Evolutionary conservation across 2,113 vertebrate genomes (phyloP).

Genomic region (Cynocephalus volans): DNA sequence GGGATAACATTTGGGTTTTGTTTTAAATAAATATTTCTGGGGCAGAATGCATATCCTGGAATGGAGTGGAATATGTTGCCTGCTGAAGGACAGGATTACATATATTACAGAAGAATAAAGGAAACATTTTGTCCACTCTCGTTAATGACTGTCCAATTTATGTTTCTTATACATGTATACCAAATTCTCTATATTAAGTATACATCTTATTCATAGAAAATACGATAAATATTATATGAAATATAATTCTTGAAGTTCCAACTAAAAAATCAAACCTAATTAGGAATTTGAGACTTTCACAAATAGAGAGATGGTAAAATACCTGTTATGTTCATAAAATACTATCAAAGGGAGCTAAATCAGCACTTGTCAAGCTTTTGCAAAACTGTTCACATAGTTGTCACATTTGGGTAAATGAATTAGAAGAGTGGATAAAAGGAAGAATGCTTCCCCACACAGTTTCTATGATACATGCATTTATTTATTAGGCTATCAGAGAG

Average conservation of each 20-base stretch:
- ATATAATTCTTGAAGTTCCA: neutral
- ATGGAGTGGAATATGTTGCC: neutral
- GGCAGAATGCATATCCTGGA: neutral
- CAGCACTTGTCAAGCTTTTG: neutral
- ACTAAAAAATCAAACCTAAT: conserved; percentile 18
- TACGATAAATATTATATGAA: neutral
- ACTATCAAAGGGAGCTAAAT: conserved; percentile 40
- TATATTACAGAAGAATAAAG: neutral
- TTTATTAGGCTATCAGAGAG: conserved; percentile 85
- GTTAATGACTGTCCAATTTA: neutral
- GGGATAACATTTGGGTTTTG: neutral
- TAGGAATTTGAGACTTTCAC: conserved; percentile 52
- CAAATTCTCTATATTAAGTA: conserved; percentile 35
- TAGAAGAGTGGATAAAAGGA: conserved; percentile 68
- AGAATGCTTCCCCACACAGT: conserved; percentile 32
- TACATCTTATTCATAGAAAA: neutral
- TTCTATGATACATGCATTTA: conserved; percentile 82
- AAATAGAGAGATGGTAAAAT: conserved; percentile 34
- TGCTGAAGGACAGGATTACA: neutral
- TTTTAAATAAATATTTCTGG: neutral
- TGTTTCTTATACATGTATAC: neutral
- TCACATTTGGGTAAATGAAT: conserved; percentile 60
- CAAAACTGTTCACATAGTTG: conserved; percentile 44
- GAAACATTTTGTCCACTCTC: neutral
- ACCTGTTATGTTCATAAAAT: conserved; percentile 50